phyloP scores from a whole-genome alignment of 2,888 invertebrate species.

The Eubasilissa splendida region DNA sequence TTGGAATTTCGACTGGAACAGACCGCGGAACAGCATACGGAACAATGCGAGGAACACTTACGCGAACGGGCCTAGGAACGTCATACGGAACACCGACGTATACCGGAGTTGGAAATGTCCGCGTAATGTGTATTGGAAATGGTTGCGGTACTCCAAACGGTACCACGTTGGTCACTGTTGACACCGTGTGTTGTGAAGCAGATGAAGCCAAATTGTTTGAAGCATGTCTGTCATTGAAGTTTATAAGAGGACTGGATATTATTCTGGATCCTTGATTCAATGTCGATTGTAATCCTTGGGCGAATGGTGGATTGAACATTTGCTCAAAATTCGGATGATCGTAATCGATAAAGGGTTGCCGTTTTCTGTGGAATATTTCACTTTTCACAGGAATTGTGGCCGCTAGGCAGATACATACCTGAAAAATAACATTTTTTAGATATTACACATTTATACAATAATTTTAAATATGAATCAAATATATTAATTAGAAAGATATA shows the following conservation, averaged over 20 bases:
- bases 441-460: too few relatives aligned
- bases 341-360: neutral
- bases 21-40: constrained; percentile 67
- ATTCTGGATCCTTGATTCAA: neutral
- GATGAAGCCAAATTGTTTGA: neutral
- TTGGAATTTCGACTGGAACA: constrained; percentile 66
- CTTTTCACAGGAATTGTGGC: too few relatives aligned
- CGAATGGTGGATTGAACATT: neutral
- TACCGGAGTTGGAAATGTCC: constrained; percentile 70
- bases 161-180: constrained; percentile 70
- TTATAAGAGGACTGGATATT: neutral
- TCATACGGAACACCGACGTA: constrained; percentile 67
- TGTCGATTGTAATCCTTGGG: neutral
- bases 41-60: constrained; percentile 65
- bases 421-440: too few relatives aligned
- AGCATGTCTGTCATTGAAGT: neutral
- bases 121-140: constrained; percentile 69
- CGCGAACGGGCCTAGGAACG: constrained; percentile 49
- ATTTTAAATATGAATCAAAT: too few relatives aligned
- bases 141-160: constrained; percentile 70
- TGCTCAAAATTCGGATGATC: neutral
- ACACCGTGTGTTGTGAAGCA: constrained; percentile 64
- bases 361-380: neutral
- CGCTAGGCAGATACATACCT: too few relatives aligned
- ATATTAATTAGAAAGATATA: too few relatives aligned